These are phyloP conservation scores for Oophaga sylvatica DNA, from an alignment of 2,797 vertebrate genomes.

Conservation along the genomic window DNA sequence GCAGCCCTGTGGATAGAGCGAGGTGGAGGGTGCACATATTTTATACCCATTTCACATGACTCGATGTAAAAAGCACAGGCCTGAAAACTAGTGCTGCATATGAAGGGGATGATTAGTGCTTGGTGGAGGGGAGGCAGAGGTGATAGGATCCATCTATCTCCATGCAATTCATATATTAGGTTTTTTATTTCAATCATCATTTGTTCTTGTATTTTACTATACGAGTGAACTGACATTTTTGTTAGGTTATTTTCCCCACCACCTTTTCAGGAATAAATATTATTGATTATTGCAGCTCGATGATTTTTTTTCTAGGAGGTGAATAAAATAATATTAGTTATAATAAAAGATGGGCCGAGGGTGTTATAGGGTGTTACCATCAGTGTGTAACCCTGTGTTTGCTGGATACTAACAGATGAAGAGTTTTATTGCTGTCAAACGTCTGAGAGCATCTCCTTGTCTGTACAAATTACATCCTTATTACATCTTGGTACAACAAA, in stretches of 20 bases:
- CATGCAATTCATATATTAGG: background rate
- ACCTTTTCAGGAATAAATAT: background rate
- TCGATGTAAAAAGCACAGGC: background rate
- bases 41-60: background rate
- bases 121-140: background rate
- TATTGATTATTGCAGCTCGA: background rate
- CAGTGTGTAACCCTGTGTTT: background rate
- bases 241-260: background rate
- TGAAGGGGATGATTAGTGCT: too few species aligned
- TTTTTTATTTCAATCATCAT: too few species aligned
- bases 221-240: too few species aligned
- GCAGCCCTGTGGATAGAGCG: background rate
- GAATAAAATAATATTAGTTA: background rate
- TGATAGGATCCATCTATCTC: background rate
- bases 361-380: background rate
- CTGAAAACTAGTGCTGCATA: background rate
- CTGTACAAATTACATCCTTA: conserved; percentile 3
- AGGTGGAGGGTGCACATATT: background rate
- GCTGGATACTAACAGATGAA: background rate
- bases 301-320: background rate
- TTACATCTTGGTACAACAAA: background rate
- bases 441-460: background rate
- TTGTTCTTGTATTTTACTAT: too few species aligned
- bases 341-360: background rate
- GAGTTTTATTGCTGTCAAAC: background rate